Base-by-base conservation (phyloP, 2,113 vertebrate species). In the Muntiacus muntjak region DNA sequence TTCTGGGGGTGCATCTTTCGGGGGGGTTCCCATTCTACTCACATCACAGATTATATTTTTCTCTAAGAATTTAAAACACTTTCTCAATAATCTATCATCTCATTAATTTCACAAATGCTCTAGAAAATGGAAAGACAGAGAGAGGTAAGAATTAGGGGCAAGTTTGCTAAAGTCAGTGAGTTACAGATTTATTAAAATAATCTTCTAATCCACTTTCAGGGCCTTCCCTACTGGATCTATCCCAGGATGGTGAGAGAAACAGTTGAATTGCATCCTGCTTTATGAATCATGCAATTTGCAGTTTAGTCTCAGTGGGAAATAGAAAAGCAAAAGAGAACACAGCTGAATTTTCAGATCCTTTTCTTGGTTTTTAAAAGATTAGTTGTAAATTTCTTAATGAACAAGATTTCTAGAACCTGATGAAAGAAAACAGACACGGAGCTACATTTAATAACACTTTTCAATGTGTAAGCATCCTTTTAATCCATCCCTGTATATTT, bases 251-350 rank as follows among this genome's bases (percentile, higher is more conserved):
- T 36, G 40, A 91, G 52, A 94, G 15, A 79, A 90, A 0, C 4
- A 74, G 33, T 11, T 83, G 25, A 93, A 87, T 71, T 47, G 30
- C 55, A 55, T 54, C 28, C 43, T 87, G 50, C 50, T 94, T 87
- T 81, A 90, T 30, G 76, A 96, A 91, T 26, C 79, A 89, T 71
- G 89, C 67, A 86, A 74, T 91, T 92, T 74, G 83, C 40, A 74
- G 40, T 26, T 96, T 92, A 84, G 7, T 93, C 97, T 83, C 93
- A 3, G 25, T 83, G 7, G 26, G n/a, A 97, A 93, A 95, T 7
- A 93, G 26, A 79, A 97, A 97, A 86, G 7, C 23, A 86, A 96
- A 97, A 71, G 36, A 86, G 54, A 88, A 57, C 47, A 90, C 23
- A 92, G 5, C 26, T 89, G 30, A 7, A 94, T 83, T 93, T 97